Base-by-base conservation (phyloP, 2,113 vertebrate genomes). In the Myxocyprinus asiaticus region DNA sequence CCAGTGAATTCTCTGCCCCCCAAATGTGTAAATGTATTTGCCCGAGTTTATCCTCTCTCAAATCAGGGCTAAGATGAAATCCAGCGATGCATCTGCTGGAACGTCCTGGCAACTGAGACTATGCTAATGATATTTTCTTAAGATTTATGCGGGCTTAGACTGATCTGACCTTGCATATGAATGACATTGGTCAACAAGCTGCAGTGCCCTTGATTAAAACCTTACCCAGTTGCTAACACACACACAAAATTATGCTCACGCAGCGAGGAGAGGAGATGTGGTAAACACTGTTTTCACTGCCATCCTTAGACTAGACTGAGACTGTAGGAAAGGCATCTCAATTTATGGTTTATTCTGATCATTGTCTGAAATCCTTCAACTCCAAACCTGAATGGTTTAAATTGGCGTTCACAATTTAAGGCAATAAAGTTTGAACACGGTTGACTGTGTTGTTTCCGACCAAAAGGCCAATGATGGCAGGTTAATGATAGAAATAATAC, bases 71-170 rank as follows among this genome's bases (percentile, higher is more conserved):
- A 56, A 74, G 72, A 84, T 84, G 66, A 84, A 86, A 86, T 78
- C 70, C 73, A 59, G 22, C 63, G 74, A 79, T 50, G 59, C 55
- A 58, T 75, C 51, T 14, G 17, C 82, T 51, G 62, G 55, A 83
- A 33, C 22, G 22, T 3, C 22, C 22, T 33, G 22, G 22, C 22
- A 33, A 79, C 78, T 78, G 69, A 14, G 67, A 58, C 68, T 84
- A 86, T 86, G 82, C 78, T 84, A 88, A 88, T 84, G 63, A 78
- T 85, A 82, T 87, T 86, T 86, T 83, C 77, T 78, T 82, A 83
- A 81, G 85, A 84, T 70, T 84, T 85, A 83, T 61, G 17, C 59
- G 2, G 67, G 85, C 82, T 84, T 82, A 79, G 65, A 62, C 65
- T 77, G 76, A 73, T 73, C 78, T 88, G 85, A 86, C 78, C 82